A percentile compares a stretch with the other conserved stretches of the same genome.
Evolutionary conservation across 2,113 vertebrate genomes (phyloP).

Genomic region (Gavialis gangeticus): DNA sequence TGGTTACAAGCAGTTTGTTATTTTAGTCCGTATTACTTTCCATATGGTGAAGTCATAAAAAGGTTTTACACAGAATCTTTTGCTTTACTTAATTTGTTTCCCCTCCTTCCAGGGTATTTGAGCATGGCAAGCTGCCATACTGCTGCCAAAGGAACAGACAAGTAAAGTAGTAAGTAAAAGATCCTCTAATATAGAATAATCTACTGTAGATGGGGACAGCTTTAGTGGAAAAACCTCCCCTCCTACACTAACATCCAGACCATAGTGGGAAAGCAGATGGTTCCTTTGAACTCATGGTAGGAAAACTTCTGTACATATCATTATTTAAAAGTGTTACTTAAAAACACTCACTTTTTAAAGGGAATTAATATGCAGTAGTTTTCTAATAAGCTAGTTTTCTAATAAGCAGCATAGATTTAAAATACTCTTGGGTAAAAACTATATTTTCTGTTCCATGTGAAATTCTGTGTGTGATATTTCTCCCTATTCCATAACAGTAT

Average conservation of each 20-base stretch:
- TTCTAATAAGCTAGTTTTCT: not conserved
- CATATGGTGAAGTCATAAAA: conserved; percentile 55
- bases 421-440: not conserved
- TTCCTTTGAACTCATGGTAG: not conserved
- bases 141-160: not conserved
- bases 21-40: conserved; percentile 16
- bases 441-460: not conserved
- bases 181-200: not conserved
- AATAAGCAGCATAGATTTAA: not conserved
- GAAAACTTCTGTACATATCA: not conserved
- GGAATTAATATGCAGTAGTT: not conserved
- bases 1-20: not conserved
- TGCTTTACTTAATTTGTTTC: conserved; percentile 30
- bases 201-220: too few relatives aligned
- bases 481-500: not conserved
- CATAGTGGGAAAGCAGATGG: too few relatives aligned
- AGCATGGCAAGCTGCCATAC: not conserved
- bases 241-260: too few relatives aligned
- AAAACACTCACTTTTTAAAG: not conserved
- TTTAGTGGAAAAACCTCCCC: too few relatives aligned
- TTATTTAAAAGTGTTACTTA: not conserved
- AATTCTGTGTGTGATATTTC: not conserved
- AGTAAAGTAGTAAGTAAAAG: not conserved
- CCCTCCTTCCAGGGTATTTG: not conserved
- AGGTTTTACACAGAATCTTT: conserved; percentile 34